A percentile compares a stretch with the other conserved stretches of the same genome.
These are phyloP conservation scores for Porites evermanni DNA, from an alignment of 92 coral and sea anemone genomes.

Conservation along the genomic window DNA sequence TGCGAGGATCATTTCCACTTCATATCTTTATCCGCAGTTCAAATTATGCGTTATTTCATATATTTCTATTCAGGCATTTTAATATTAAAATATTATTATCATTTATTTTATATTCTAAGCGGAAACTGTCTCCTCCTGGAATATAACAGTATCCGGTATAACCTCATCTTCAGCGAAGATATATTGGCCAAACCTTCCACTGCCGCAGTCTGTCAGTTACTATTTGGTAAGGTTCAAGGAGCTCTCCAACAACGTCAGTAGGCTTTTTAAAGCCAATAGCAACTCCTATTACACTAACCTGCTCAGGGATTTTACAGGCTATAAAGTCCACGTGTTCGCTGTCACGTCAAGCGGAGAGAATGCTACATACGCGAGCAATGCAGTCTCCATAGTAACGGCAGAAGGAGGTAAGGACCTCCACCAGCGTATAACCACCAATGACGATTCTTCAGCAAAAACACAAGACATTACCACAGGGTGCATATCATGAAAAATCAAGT, in stretches of 20 bases:
- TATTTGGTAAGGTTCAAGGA: conserved; percentile 34
- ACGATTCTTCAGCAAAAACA: too few species aligned
- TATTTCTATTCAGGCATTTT: background rate
- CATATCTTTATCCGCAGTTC: background rate
- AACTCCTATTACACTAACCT: background rate
- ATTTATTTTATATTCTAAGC: background rate
- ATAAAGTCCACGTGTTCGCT: conserved; percentile 17
- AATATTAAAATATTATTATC: background rate
- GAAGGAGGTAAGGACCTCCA: conserved; percentile 12
- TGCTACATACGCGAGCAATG: conserved; percentile 6
- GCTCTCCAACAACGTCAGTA: conserved; percentile 1
- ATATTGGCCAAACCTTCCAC: conserved; percentile 10
- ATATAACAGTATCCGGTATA: conserved; percentile 8
- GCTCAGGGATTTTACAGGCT: background rate
- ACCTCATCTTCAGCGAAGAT: conserved; percentile 12
- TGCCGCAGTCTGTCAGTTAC: background rate
- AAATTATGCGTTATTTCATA: background rate
- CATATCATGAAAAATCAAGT: too few species aligned
- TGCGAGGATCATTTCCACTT: background rate
- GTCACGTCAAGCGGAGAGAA: conserved; percentile 5
- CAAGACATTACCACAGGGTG: too few species aligned
- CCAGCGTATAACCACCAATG: too few species aligned
- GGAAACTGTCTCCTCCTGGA: background rate
- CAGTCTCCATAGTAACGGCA: conserved; percentile 3
- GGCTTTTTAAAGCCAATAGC: background rate